Percentiles rank a stretch among this genome's conserved stretches.
These are phyloP conservation scores for Sarcophaga carnaria DNA, from an alignment of 2,888 invertebrate genomes.

Conservation along the genomic window DNA sequence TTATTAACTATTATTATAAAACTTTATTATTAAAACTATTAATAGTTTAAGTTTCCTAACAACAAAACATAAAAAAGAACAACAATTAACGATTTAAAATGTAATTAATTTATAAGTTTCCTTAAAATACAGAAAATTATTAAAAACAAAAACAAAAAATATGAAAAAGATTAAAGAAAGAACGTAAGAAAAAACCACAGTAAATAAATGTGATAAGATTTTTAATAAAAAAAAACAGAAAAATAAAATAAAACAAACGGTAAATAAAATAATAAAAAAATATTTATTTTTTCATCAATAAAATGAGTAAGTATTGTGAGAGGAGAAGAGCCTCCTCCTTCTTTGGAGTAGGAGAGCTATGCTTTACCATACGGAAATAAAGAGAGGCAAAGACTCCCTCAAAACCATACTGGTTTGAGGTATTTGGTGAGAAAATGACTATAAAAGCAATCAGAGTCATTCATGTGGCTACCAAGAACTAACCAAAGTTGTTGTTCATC, in stretches of 20 bases:
- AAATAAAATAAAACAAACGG: neutral
- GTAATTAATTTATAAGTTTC: constrained; percentile 62
- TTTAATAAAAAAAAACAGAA: constrained; percentile 62
- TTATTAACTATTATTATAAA: neutral
- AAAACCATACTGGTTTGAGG: too few relatives aligned
- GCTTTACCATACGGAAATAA: too few relatives aligned
- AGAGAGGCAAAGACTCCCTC: too few relatives aligned
- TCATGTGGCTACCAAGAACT: too few relatives aligned
- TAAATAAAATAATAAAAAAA: constrained; percentile 27
- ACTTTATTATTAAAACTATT: constrained; percentile 42
- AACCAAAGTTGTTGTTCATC: too few relatives aligned
- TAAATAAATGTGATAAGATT: constrained; percentile 70
- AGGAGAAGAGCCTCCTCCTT: too few relatives aligned
- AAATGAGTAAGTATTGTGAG: too few relatives aligned
- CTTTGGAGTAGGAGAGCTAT: too few relatives aligned
- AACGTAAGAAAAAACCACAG: constrained; percentile 54
- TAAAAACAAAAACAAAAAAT: constrained; percentile 31
- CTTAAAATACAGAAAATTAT: constrained; percentile 46
- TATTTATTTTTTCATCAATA: too few relatives aligned
- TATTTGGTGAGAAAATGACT: too few relatives aligned
- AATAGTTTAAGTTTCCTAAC: constrained; percentile 66
- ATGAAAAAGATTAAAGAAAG: too few relatives aligned
- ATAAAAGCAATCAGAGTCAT: too few relatives aligned
- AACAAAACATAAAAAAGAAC: constrained; percentile 22
- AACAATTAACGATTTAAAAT: constrained; percentile 48